These are phyloP conservation scores for Drosophila truncata DNA, from an alignment of 1,140 invertebrate genomes.

Conservation along the genomic window DNA sequence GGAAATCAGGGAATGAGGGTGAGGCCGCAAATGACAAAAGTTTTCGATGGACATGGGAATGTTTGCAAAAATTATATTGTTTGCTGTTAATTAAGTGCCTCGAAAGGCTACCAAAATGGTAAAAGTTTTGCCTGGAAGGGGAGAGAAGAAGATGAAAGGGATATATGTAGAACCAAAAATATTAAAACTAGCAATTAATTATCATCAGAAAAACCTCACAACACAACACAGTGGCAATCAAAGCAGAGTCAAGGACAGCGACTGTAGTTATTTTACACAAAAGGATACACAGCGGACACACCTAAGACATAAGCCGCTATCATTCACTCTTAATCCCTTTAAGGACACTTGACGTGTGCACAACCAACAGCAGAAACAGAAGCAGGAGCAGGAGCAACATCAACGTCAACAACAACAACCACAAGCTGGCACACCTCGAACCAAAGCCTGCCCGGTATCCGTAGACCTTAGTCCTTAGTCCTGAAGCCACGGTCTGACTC, in stretches of 20 bases:
- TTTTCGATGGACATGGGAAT: slow-evolving; percentile 48
- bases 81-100: slow-evolving; percentile 53
- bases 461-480: slow-evolving; percentile 7
- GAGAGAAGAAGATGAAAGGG: too few relatives aligned
- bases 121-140: slow-evolving; percentile 25
- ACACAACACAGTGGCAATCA: slow-evolving; percentile 13
- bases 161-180: neutral
- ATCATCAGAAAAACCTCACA: slow-evolving; percentile 12
- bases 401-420: slow-evolving; percentile 39
- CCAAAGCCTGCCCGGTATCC: slow-evolving; percentile 6
- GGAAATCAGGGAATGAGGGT: neutral
- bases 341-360: slow-evolving; percentile 79
- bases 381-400: slow-evolving; percentile 21
- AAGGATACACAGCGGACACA: slow-evolving; percentile 65
- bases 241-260: slow-evolving; percentile 4
- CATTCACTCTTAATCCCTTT: slow-evolving; percentile 82
- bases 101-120: slow-evolving; percentile 21
- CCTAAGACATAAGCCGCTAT: slow-evolving; percentile 82
- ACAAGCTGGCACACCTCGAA: slow-evolving; percentile 69
- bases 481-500: slow-evolving; percentile 2
- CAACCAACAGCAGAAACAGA: slow-evolving; percentile 27
- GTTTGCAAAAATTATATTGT: slow-evolving; percentile 45
- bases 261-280: slow-evolving; percentile 61
- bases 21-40: slow-evolving; percentile 76
- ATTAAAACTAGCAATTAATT: slow-evolving; percentile 19